Percentiles rank a stretch among this genome's conserved stretches.
These are phyloP conservation scores for Caligus rogercresseyi DNA, from an alignment of 1,140 invertebrate genomes.

Conservation along the genomic window DNA sequence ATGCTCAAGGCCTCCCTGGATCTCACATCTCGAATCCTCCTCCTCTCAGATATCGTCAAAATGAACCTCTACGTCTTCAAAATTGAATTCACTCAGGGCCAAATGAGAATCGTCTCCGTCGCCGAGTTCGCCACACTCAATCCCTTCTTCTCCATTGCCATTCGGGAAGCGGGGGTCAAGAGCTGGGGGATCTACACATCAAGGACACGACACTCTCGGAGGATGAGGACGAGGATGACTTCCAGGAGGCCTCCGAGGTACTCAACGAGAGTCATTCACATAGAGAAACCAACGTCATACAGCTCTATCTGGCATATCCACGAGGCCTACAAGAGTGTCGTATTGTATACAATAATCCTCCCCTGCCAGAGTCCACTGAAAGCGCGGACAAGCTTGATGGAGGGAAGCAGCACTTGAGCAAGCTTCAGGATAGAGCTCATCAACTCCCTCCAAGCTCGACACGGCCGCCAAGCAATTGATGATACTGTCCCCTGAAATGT, in stretches of 20 bases:
- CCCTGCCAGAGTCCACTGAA: no score
- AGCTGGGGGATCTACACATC: slow-evolving; percentile 26
- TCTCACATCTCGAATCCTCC: slow-evolving; percentile 55
- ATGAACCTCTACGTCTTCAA: slow-evolving; percentile 23
- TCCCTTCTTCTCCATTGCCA: slow-evolving; percentile 65
- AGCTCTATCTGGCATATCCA: slow-evolving; percentile 66
- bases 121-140: slow-evolving; percentile 63
- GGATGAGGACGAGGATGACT: slow-evolving; percentile 28
- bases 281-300: slow-evolving; percentile 37
- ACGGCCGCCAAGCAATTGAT: neutral
- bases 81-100: neutral
- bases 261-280: neutral
- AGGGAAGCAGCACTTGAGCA: neutral
- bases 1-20: slow-evolving; percentile 59
- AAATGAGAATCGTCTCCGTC: slow-evolving; percentile 39
- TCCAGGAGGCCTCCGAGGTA: slow-evolving; percentile 27
- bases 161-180: slow-evolving; percentile 49
- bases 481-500: neutral
- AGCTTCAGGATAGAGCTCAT: neutral
- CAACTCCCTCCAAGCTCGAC: neutral
- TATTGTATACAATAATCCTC: slow-evolving; percentile 32
- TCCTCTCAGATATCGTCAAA: slow-evolving; percentile 63
- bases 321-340: slow-evolving; percentile 69
- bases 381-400: no score
- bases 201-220: slow-evolving; percentile 18